A percentile compares a stretch with the other conserved stretches of the same genome.
These are phyloP conservation scores for Aix galericulata DNA, from an alignment of 2,113 vertebrate genomes.

Conservation along the genomic window DNA sequence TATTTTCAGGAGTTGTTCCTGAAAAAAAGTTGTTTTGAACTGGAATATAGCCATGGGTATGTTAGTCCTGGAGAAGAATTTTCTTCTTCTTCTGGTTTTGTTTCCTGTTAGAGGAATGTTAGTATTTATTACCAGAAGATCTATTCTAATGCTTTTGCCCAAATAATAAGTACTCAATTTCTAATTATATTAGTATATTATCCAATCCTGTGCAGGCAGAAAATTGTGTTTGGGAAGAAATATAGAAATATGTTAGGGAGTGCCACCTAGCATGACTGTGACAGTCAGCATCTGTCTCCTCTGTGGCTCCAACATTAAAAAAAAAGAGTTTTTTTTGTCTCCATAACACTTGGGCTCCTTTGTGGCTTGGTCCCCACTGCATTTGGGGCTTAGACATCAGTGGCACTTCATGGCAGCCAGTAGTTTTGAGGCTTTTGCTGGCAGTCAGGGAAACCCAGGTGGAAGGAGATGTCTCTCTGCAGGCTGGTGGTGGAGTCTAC, in stretches of 20 bases:
- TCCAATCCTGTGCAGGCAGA: not conserved
- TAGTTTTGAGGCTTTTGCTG: not conserved
- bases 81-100: not conserved
- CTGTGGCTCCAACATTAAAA: not conserved
- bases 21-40: not conserved
- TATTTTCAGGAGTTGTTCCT: not conserved
- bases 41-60: not conserved
- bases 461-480: not conserved
- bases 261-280: not conserved
- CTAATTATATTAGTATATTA: not conserved
- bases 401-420: fast-evolving
- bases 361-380: not conserved
- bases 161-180: not conserved
- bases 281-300: not conserved
- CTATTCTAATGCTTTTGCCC: not conserved
- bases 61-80: not conserved
- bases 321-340: not conserved
- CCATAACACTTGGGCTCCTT: not conserved
- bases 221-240: not conserved
- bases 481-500: not conserved
- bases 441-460: fast-evolving
- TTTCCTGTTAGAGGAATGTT: not conserved
- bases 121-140: not conserved
- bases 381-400: not conserved
- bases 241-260: not conserved